These are phyloP conservation scores for Paralvinella palmiformis DNA, from an alignment of 1,140 invertebrate genomes.

Conservation along the genomic window DNA sequence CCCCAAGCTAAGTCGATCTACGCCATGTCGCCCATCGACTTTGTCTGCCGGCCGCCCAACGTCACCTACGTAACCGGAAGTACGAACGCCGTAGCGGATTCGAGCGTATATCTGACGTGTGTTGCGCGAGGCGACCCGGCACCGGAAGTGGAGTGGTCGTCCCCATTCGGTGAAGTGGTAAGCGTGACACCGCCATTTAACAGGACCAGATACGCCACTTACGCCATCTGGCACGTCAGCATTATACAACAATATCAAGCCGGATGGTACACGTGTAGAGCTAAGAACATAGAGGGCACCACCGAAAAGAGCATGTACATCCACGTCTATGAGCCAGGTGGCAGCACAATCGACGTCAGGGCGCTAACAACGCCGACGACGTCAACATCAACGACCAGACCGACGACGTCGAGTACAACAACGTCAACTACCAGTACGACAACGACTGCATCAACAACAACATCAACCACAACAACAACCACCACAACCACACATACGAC, in stretches of 20 bases:
- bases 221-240: conserved; percentile 4
- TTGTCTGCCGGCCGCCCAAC: conserved; percentile 11
- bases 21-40: background rate
- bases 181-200: conserved; percentile 12
- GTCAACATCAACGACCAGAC: background rate
- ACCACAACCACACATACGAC: background rate
- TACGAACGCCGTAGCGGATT: background rate
- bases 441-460: background rate
- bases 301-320: background rate
- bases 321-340: background rate
- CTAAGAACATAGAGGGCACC: conserved; percentile 7
- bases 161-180: conserved; percentile 11
- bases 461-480: background rate
- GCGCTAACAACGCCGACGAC: background rate
- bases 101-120: conserved; percentile 4
- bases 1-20: background rate
- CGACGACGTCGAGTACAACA: background rate
- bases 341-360: background rate
- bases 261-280: conserved; percentile 15
- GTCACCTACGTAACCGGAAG: conserved; percentile 3
- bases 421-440: background rate
- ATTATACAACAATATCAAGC: background rate
- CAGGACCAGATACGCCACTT: conserved; percentile 2
- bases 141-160: conserved; percentile 9
- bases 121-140: conserved; percentile 8